Base-by-base conservation (phyloP, 2,888 invertebrate genomes). In the Ceraclea dissimilis region DNA sequence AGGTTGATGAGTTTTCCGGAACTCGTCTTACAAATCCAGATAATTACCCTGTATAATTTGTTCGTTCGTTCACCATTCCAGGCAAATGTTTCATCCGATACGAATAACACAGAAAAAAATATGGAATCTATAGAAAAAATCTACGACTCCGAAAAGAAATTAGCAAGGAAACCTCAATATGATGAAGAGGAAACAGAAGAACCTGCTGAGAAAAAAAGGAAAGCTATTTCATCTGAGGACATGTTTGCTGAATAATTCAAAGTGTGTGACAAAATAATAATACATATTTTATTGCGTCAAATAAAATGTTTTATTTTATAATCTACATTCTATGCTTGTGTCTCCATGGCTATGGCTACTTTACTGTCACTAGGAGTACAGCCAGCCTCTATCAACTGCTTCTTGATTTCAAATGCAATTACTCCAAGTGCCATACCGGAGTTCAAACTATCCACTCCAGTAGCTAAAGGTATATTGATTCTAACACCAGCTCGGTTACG, bases 381-480 rank as follows among this genome's bases (percentile, higher is more conserved):
- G 8, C 34, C 48, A 26, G 52, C 34, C 26, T 20, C 31, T 13
- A 74, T 65, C 51, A 81, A 72, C 69, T 90, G 89, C 64, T 84
- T 81, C 65, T 81, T 81, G 49, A 92, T 82, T 79, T 96, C 94
- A 72, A 90, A 95, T 20, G 86, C 78, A 64, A 96, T 81, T 39
- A 96, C 79, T 16, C 90, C 88, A 18, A 89, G 75, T 0, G 95
- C 92, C 68, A 90, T 85, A 5, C 87, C 85, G 2, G 86, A 83
- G 70, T 95, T 96, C 52, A 96, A 76, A 69, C 94, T 94, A 49
- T 95, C 90, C 1, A 93, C 79, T 5, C 82, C 81, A 66, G 80
- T 81, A 57, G 79, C 80, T 65, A 95, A 71, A 0, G 95, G 94
- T 62, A 96, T 86, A 69, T 88, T 83, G 26, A 95, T 67, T 63